Evolutionary conservation across 2,113 vertebrate species (phyloP), one percentile per base, ranked within the genome.

Genomic region (Callipepla californica): DNA sequence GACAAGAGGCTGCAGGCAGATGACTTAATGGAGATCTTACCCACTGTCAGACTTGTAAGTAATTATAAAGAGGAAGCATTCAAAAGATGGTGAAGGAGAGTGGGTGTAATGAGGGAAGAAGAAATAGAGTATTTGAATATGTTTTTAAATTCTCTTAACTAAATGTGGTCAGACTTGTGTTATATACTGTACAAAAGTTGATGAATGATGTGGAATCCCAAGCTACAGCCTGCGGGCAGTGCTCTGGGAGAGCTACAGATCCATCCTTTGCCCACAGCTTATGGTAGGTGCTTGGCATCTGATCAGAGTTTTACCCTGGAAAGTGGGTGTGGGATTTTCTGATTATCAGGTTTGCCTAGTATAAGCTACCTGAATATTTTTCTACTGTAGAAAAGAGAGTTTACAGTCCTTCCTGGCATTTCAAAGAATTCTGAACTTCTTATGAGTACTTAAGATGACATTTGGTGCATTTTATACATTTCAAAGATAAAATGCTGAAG

Each of bases 61-160:
- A 94, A 0, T 93, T 66, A 70, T 70, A 73, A 81, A 90, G 80
- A 87, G 91, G 92, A 96, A 92, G 58, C 89, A 87, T 80, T 92
- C 73, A 79, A 74, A 83, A 91, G 83, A 68, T 94, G 85, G 83
- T 90, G 70, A 87, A 82, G 50, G 68, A 94, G 83, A 89, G 92
- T 96, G 83, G 85, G 90, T 94, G 95, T 94, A 87, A 86, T 94
- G 86, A 95, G 45, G 44, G 89, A 95, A 68, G 83, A 95, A 86
- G 89, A 93, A 94, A 81, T 61, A 78, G 25, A 65, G 80, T 88
- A 88, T 93, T 94, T 75, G 51, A 95, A 80, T 87, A 0, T 2
- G 3, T 89, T 87, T 94, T 94, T 82, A 67, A 55, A 88, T 78
- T 93, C 82, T 36, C 18, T 70, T 92, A 75, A 80, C 73, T 83